These are phyloP conservation scores for Porites rus DNA, from an alignment of 92 coral and sea anemone species.

Conservation along the genomic window DNA sequence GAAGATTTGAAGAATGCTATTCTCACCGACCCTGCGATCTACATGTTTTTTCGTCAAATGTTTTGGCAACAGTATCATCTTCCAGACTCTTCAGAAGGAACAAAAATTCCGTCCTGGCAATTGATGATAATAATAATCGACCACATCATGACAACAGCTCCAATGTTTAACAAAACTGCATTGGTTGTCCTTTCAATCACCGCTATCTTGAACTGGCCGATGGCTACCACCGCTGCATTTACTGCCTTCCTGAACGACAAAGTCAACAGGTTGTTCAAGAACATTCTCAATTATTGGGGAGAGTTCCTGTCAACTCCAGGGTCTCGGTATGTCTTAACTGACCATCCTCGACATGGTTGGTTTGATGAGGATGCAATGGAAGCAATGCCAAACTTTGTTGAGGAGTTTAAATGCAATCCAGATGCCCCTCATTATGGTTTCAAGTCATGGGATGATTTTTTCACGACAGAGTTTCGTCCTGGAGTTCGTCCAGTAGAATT, in stretches of 20 bases:
- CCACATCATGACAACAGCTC: constrained; percentile 61
- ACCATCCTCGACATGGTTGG: constrained; percentile 58
- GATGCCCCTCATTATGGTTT: constrained; percentile 44
- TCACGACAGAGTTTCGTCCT: constrained; percentile 63
- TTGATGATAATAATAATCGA: constrained; percentile 57
- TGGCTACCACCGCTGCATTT: constrained; percentile 75
- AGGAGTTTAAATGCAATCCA: constrained; percentile 66
- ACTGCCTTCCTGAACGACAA: constrained; percentile 74
- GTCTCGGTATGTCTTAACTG: constrained; percentile 52
- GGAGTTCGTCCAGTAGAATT: constrained; percentile 65
- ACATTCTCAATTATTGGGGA: constrained; percentile 69
- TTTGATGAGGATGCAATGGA: constrained; percentile 64
- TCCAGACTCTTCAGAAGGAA: constrained; percentile 43
- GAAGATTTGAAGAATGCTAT: constrained; percentile 47
- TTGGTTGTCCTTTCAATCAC: constrained; percentile 50
- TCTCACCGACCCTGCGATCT: constrained; percentile 63
- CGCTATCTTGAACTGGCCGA: constrained; percentile 66
- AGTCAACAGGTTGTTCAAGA: constrained; percentile 61
- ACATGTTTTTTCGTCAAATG: constrained; percentile 80
- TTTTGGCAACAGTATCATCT: constrained; percentile 67
- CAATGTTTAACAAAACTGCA: constrained; percentile 62
- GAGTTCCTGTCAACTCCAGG: constrained; percentile 46
- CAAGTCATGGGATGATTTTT: constrained; percentile 76
- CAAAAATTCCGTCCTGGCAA: constrained; percentile 61
- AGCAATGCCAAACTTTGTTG: constrained; percentile 66